phyloP scores from a whole-genome alignment of 2,113 vertebrate genomes.

The Cettia cetti region DNA sequence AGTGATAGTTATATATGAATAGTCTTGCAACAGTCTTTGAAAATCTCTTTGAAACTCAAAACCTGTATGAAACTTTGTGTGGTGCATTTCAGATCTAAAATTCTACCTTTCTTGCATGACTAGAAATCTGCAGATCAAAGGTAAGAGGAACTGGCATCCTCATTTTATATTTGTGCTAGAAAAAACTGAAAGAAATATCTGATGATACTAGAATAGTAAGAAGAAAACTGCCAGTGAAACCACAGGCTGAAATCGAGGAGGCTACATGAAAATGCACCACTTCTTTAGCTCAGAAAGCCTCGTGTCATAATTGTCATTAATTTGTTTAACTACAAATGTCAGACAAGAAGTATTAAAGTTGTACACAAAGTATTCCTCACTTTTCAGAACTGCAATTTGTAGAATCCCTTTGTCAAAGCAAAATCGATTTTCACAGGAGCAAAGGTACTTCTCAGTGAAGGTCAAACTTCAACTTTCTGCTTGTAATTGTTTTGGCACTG shows the following conservation, averaged over 20 bases:
- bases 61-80: not conserved
- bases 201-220: not conserved
- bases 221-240: not conserved
- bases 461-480: not conserved
- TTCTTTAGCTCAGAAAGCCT: not conserved
- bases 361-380: not conserved
- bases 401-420: not conserved
- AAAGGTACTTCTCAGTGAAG: not conserved
- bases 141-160: not conserved
- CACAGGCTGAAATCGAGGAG: not conserved
- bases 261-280: not conserved
- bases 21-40: not conserved
- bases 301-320: not conserved
- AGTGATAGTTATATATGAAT: not conserved
- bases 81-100: not conserved
- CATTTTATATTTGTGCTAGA: not conserved
- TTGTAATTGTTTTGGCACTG: not conserved
- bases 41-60: slow-evolving; percentile 6
- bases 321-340: not conserved
- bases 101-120: not conserved
- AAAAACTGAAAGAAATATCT: not conserved
- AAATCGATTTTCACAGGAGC: not conserved
- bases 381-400: not conserved
- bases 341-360: not conserved
- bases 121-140: not conserved